A percentile compares a stretch with the other conserved stretches of the same genome.
phyloP scores from a whole-genome alignment of 2,888 invertebrate species.

The Acleris literana region DNA sequence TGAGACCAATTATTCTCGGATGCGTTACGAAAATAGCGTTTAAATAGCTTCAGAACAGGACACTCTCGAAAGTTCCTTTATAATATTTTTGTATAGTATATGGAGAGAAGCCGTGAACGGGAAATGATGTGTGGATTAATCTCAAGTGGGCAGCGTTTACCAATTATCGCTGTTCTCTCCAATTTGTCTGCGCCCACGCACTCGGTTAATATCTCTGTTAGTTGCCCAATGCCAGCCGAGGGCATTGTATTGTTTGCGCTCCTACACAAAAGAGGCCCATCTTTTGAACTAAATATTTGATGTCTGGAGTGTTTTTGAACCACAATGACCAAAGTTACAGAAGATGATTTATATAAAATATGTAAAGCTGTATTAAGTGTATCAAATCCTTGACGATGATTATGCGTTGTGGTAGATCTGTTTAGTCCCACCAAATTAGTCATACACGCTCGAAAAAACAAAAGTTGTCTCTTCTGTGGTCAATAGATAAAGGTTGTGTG shows the following conservation, averaged over 20 bases:
- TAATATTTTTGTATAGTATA: background rate
- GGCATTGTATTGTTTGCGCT: conserved; percentile 22
- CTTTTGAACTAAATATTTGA: background rate
- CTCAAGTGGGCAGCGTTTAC: conserved; percentile 38
- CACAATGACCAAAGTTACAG: background rate
- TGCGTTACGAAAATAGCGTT: too few species aligned
- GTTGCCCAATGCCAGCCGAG: conserved; percentile 23
- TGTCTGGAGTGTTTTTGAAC: too few species aligned
- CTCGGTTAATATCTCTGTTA: conserved; percentile 23
- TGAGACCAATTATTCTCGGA: too few species aligned
- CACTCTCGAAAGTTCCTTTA: background rate
- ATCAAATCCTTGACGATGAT: too few species aligned
- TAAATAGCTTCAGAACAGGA: too few species aligned
- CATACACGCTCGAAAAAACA: too few species aligned
- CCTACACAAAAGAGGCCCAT: conserved; percentile 6
- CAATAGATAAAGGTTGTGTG: too few species aligned
- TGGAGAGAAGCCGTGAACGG: background rate
- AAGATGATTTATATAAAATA: too few species aligned
- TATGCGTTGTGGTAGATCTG: too few species aligned
- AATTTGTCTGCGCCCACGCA: conserved; percentile 40
- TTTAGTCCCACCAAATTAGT: too few species aligned
- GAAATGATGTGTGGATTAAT: conserved; percentile 29
- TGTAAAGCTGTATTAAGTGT: too few species aligned
- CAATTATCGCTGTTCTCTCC: conserved; percentile 39
- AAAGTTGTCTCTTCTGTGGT: too few species aligned